Base-by-base conservation (phyloP, 2,113 vertebrate species). In the Raja brachyura region DNA sequence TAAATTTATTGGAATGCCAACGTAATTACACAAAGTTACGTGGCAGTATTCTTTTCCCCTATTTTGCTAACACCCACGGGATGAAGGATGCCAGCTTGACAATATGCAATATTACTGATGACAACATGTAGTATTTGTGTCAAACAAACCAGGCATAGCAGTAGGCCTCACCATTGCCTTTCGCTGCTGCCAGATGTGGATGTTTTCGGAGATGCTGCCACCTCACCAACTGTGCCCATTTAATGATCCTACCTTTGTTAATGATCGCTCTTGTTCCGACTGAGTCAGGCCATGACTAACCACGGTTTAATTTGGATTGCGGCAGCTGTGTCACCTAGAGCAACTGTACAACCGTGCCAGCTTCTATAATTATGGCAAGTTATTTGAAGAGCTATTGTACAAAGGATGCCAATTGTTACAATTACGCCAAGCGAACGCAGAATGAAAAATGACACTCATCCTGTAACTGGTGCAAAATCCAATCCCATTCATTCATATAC, bases 121-220 rank as follows among this genome's bases (percentile, higher is more conserved):
- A 54, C 90, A 92, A 92, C 90, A 92, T 92, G 90, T 54, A 73
- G 48, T 73, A 92, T 74, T 73, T 92, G 90, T 92, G 90, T 92
- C 90, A 54, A 74, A 54, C 90, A 92, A 74, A 73, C 90, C 90
- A 92, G 90, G 22, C 68, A 20, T 92, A 92, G 90, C 90, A 54
- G 90, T 92, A 74, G 66, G 13, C 5, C 33, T 70, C 39, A 22
- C 68, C 90, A 73, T 48, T 73, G 33, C 73, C 33, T 54, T 92
- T 92, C 63, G 39, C 33, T 92, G 90, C 33, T 92, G 90, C 90
- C 90, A 92, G 90, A 92, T 92, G 90, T 73, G 90, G 48, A 48
- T 92, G 66, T 92, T 92, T 92, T 70, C 39, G 73, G 31, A 39
- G 68, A 48, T 11, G 8, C 90, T 92, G 90, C 90, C 90, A 92